Percentiles rank a stretch among this genome's conserved stretches.
Evolutionary conservation across 2,797 vertebrate species (phyloP).

Genomic region (Amphiprion clarkii): DNA sequence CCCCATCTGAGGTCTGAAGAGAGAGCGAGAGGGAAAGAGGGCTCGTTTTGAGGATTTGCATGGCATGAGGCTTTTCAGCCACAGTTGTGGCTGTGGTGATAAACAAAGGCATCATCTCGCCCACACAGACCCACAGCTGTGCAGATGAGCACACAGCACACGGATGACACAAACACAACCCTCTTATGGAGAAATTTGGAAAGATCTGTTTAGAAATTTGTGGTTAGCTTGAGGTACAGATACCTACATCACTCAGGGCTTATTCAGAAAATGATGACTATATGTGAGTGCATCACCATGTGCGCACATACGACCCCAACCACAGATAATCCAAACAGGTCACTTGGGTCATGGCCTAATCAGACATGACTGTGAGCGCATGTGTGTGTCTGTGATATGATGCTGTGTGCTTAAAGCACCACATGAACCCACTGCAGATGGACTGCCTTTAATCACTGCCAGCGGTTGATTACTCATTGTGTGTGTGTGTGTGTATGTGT

Average conservation of each 20-base stretch:
- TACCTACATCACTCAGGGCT: constrained; percentile 17
- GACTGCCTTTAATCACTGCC: constrained; percentile 47
- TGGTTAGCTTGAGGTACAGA: constrained; percentile 38
- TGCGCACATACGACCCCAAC: constrained; percentile 30
- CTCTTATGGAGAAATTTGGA: constrained; percentile 37
- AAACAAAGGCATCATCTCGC: constrained; percentile 62
- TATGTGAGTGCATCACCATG: constrained; percentile 13
- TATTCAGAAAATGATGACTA: constrained; percentile 27
- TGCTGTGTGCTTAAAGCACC: constrained; percentile 24
- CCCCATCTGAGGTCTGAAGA: constrained; percentile 39
- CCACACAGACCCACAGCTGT: constrained; percentile 46
- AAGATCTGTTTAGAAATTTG: constrained; percentile 50
- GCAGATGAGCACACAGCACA: constrained; percentile 29
- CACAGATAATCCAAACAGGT: constrained; percentile 61
- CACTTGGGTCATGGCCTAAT: constrained; percentile 62
- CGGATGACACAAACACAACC: constrained; percentile 39
- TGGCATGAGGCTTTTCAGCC: constrained; percentile 53
- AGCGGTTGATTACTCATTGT: constrained; percentile 58
- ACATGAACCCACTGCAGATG: constrained; percentile 57
- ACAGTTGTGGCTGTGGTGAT: constrained; percentile 58
- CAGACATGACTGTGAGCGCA: constrained; percentile 35
- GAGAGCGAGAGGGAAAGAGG: constrained; percentile 11
- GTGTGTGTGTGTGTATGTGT: constrained; percentile 12
- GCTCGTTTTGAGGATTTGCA: constrained; percentile 57
- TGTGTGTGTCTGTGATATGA: constrained; percentile 34